A percentile compares a stretch with the other conserved stretches of the same genome.
Evolutionary conservation across 1,140 invertebrate species (phyloP).

Genomic region (Philotrypesis tridentata): DNA sequence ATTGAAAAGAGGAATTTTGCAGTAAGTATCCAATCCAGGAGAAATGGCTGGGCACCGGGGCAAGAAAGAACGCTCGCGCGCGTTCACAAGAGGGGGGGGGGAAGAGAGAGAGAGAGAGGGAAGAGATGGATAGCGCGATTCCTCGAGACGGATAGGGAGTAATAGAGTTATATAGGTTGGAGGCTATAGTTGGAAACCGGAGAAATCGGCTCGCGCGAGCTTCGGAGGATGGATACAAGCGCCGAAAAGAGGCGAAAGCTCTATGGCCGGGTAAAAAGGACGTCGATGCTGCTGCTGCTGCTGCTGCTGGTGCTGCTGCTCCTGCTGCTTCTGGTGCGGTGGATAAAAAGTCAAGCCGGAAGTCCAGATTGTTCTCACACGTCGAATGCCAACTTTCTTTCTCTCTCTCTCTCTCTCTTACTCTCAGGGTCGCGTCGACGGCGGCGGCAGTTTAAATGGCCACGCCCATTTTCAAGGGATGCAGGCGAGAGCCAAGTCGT

Average conservation of each 20-base stretch:
- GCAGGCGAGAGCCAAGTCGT: constrained; percentile 35
- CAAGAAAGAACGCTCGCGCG: neutral
- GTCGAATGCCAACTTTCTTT: constrained; percentile 40
- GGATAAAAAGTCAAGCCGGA: constrained; percentile 36
- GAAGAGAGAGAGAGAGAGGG: neutral
- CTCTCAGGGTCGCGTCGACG: neutral
- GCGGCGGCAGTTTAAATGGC: constrained; percentile 30
- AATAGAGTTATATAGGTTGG: constrained; percentile 34
- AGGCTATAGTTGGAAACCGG: neutral
- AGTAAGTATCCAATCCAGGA: constrained; percentile 31
- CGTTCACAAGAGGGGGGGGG: neutral
- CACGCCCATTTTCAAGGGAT: constrained; percentile 37
- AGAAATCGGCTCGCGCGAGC: neutral
- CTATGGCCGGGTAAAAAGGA: neutral
- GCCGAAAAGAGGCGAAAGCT: neutral
- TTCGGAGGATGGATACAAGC: constrained; percentile 12
- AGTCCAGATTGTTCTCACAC: constrained; percentile 43
- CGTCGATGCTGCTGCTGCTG: no score
- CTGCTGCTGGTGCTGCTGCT: no score
- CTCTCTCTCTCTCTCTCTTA: neutral
- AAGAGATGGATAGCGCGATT: constrained; percentile 22
- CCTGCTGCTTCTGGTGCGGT: neutral
- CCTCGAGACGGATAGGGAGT: constrained; percentile 18
- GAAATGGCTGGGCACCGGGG: neutral
- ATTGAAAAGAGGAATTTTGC: constrained; percentile 34